phyloP scores from a whole-genome alignment of 1,140 invertebrate genomes.

The Neodiprion fabricii region DNA sequence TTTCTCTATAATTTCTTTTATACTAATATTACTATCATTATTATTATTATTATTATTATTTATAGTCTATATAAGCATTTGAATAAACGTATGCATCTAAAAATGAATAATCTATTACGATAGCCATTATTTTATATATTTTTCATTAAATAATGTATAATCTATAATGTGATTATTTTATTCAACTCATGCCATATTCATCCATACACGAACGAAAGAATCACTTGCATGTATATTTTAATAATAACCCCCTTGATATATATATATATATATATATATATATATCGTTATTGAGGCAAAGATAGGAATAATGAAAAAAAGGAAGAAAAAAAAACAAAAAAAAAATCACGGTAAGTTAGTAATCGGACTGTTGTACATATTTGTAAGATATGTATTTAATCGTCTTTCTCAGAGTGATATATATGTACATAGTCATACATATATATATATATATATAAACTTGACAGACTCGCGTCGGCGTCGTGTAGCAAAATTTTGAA shows the following conservation, averaged over 20 bases:
- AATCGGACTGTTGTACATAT: neutral
- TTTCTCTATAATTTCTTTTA: constrained; percentile 30
- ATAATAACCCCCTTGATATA: neutral
- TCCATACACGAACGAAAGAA: neutral
- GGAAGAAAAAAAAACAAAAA: neutral
- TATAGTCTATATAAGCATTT: constrained; percentile 33
- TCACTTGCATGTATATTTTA: constrained; percentile 24
- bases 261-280: too few species aligned
- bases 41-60: constrained; percentile 31
- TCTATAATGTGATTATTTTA: constrained; percentile 36
- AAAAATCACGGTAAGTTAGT: neutral
- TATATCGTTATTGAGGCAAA: too few species aligned
- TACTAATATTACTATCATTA: constrained; percentile 29
- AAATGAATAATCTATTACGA: constrained; percentile 22
- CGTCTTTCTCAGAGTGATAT: neutral
- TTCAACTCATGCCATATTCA: constrained; percentile 48
- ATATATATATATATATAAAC: constrained; percentile 12
- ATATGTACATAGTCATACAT: neutral
- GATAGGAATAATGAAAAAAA: too few species aligned
- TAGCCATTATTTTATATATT: constrained; percentile 27
- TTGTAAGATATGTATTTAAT: neutral
- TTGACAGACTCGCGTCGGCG: constrained; percentile 23
- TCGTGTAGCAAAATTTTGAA: constrained; percentile 21
- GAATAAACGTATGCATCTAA: constrained; percentile 26
- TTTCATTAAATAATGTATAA: constrained; percentile 35